Percentiles rank a stretch among this genome's conserved stretches.
Conservation (phyloP, 2,888 invertebrate species). For the Tryphoninae sp. region DNA sequence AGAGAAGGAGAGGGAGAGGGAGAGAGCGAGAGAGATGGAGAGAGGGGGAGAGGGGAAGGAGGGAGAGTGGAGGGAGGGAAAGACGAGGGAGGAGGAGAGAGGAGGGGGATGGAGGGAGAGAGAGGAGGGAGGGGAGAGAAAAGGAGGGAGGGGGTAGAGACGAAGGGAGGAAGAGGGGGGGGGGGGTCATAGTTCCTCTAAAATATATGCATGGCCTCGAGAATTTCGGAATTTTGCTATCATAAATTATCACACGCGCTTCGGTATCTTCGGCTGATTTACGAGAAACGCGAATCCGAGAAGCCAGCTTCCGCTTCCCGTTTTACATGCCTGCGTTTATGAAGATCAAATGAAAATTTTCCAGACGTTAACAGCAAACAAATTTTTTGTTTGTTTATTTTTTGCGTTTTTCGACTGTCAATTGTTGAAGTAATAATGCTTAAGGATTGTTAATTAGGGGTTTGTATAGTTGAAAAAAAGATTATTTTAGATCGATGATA, state of each 20-base stretch:
- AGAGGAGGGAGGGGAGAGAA: background rate
- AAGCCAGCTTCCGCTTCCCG: too few relatives aligned
- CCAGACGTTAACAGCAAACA: too few relatives aligned
- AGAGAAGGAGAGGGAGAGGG: background rate
- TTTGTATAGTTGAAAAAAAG: too few relatives aligned
- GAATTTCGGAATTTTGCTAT: constrained; percentile 38
- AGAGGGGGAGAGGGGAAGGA: background rate
- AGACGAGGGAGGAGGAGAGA: background rate
- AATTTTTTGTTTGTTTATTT: too few relatives aligned
- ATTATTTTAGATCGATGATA: too few relatives aligned
- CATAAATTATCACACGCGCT: constrained; percentile 44
- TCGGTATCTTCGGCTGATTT: constrained; percentile 58
- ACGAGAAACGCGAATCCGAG: constrained; percentile 47
- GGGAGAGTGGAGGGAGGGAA: background rate
- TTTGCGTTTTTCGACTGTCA: too few relatives aligned
- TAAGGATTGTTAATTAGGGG: too few relatives aligned
- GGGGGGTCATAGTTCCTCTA: background rate
- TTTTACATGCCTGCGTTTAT: too few relatives aligned
- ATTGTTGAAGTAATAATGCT: too few relatives aligned
- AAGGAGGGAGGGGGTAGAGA: background rate
- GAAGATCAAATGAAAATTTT: too few relatives aligned
- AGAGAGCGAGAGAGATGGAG: too few relatives aligned
- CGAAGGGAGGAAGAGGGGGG: background rate
- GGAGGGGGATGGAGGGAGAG: background rate
- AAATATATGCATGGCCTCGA: constrained; percentile 2